phyloP scores from a whole-genome alignment of 2,888 invertebrate species.

The Drosophila yooni region DNA sequence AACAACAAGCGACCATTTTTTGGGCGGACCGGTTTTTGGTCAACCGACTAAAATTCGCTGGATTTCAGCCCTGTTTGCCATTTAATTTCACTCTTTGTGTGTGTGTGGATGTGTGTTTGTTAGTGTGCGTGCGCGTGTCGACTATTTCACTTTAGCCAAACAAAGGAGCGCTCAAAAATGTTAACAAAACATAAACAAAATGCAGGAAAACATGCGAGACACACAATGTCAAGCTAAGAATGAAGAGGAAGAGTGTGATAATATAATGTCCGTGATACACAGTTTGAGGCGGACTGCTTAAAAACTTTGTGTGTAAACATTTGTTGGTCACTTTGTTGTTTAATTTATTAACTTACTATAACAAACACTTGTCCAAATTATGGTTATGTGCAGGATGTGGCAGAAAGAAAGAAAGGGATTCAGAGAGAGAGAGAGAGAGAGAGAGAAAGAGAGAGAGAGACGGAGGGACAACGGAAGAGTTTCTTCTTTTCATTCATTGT shows the following conservation, averaged over 20 bases:
- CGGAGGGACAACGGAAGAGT: not conserved
- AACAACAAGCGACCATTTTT: slow-evolving; percentile 45
- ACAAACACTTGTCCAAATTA: slow-evolving; percentile 8
- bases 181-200: slow-evolving; percentile 46
- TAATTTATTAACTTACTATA: slow-evolving; percentile 30
- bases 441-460: too few relatives aligned
- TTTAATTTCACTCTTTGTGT: slow-evolving; percentile 6
- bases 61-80: slow-evolving; percentile 29
- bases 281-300: not conserved
- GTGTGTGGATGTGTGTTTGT: not conserved
- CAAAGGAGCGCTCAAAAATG: slow-evolving; percentile 46
- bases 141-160: slow-evolving; percentile 41
- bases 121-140: slow-evolving; percentile 27
- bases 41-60: slow-evolving; percentile 27
- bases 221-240: not conserved
- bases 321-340: slow-evolving; percentile 3
- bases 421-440: not conserved
- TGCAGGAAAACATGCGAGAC: slow-evolving; percentile 18
- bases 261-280: slow-evolving; percentile 1
- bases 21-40: slow-evolving; percentile 38
- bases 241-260: not conserved
- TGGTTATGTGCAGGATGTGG: not conserved
- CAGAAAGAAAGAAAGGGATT: not conserved
- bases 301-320: slow-evolving; percentile 15
- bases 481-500: not conserved